Conservation (phyloP, 2,888 invertebrate genomes). For the Drosophila paracracens region DNA sequence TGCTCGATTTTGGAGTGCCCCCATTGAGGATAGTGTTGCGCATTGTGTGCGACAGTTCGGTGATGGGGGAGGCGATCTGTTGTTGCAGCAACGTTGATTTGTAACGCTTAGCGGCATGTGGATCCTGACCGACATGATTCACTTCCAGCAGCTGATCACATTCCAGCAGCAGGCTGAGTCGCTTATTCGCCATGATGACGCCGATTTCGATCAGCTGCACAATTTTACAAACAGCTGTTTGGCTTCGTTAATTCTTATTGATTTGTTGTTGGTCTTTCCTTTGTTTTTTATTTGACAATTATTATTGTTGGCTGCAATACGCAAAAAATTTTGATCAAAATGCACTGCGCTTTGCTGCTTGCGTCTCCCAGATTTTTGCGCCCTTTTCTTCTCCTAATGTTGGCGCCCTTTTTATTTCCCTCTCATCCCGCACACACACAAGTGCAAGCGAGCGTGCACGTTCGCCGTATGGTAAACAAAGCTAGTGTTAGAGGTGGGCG, state of each 20-base stretch:
- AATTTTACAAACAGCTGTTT: not conserved
- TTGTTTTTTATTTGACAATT: not conserved
- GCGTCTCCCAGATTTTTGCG: constrained; percentile 36
- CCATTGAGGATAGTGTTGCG: constrained; percentile 27
- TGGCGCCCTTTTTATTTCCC: constrained; percentile 54
- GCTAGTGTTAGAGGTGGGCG: constrained; percentile 45
- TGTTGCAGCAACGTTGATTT: constrained; percentile 39
- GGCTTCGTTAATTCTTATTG: constrained; percentile 5
- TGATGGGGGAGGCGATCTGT: constrained; percentile 57
- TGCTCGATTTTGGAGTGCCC: constrained; percentile 65
- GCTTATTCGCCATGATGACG: constrained; percentile 37
- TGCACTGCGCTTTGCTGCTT: constrained; percentile 2
- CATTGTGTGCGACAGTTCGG: constrained; percentile 63
- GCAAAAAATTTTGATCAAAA: constrained; percentile 2
- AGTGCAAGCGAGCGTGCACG: not conserved
- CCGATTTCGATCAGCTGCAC: constrained; percentile 11
- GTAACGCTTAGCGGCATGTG: constrained; percentile 47
- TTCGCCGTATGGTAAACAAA: constrained; percentile 41
- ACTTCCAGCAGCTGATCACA: constrained; percentile 7
- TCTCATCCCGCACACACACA: constrained; percentile 12
- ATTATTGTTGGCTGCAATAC: not conserved
- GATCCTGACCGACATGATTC: constrained; percentile 8
- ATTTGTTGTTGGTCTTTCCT: not conserved
- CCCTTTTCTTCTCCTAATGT: constrained; percentile 30
- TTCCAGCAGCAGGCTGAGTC: constrained; percentile 46